A percentile compares a stretch with the other conserved stretches of the same genome.
Evolutionary conservation across 2,888 invertebrate genomes (phyloP).

Genomic region (Zaprionus bogoriensis): DNA sequence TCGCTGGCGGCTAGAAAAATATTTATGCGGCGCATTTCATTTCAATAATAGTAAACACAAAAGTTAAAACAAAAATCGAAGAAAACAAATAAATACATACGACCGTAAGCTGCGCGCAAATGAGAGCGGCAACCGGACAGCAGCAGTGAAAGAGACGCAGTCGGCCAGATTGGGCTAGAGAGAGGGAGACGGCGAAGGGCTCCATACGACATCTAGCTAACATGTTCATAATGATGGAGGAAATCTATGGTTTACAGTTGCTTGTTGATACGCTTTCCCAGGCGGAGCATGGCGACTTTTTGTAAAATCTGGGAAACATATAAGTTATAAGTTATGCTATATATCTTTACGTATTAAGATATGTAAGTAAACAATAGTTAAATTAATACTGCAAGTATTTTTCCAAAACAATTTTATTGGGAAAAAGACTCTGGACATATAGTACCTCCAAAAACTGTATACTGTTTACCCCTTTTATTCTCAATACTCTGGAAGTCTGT

Average conservation of each 20-base stretch:
- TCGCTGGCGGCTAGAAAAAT: slow-evolving; percentile 66
- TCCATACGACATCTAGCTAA: neutral
- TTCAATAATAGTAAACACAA: slow-evolving; percentile 72
- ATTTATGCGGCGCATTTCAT: slow-evolving; percentile 42
- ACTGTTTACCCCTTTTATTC: too few species aligned
- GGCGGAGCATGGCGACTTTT: neutral
- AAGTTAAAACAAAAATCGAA: slow-evolving; percentile 62
- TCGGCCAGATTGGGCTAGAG: neutral
- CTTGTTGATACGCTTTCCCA: slow-evolving; percentile 28
- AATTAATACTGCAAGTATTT: too few species aligned
- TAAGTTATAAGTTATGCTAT: neutral
- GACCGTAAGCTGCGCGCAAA: slow-evolving; percentile 38
- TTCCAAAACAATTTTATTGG: too few species aligned
- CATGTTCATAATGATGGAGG: slow-evolving; percentile 28
- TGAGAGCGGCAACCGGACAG: slow-evolving; percentile 6
- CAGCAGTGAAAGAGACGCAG: slow-evolving; percentile 4
- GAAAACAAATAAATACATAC: slow-evolving; percentile 26
- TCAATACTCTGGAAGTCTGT: neutral
- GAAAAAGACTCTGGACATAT: too few species aligned
- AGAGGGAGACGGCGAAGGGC: slow-evolving; percentile 23
- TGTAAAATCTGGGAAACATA: neutral
- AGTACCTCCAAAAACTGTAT: too few species aligned
- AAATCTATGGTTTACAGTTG: slow-evolving; percentile 70
- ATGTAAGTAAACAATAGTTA: too few species aligned
- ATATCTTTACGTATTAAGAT: neutral